These are phyloP conservation scores for Leptodactylus fallax DNA, from an alignment of 2,797 vertebrate species.

Conservation along the genomic window DNA sequence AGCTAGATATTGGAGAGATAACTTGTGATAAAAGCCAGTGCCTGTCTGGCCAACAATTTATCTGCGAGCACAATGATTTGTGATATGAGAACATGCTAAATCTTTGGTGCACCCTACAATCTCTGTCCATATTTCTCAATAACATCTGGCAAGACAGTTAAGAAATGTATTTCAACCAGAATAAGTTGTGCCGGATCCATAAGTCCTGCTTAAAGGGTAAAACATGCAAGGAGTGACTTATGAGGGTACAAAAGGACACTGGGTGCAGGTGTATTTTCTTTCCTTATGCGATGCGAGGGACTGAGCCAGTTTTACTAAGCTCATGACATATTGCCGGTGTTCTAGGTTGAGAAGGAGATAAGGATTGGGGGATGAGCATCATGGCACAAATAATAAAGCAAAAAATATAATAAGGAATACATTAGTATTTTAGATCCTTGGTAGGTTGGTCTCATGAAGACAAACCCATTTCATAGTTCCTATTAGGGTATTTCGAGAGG, in stretches of 20 bases:
- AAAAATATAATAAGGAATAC: no score
- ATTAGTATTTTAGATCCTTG: no score
- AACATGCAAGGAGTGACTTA: not conserved
- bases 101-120: not conserved
- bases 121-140: not conserved
- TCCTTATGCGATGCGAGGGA: not conserved
- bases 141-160: constrained; percentile 5
- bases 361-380: no score
- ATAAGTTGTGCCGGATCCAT: not conserved
- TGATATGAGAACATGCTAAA: constrained; percentile 3
- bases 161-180: not conserved
- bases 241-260: not conserved
- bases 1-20: not conserved
- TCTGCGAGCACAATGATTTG: not conserved
- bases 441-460: no score
- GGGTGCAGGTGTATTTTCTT: not conserved
- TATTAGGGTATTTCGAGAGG: no score
- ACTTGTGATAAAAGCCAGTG: not conserved
- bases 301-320: no score
- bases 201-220: not conserved
- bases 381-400: no score
- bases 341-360: no score
- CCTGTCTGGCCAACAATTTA: constrained; percentile 5
- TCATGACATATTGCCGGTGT: no score
- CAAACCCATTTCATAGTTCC: no score